These are phyloP conservation scores for Micronycteris hirsuta DNA, from an alignment of 2,113 vertebrate species.

Conservation along the genomic window DNA sequence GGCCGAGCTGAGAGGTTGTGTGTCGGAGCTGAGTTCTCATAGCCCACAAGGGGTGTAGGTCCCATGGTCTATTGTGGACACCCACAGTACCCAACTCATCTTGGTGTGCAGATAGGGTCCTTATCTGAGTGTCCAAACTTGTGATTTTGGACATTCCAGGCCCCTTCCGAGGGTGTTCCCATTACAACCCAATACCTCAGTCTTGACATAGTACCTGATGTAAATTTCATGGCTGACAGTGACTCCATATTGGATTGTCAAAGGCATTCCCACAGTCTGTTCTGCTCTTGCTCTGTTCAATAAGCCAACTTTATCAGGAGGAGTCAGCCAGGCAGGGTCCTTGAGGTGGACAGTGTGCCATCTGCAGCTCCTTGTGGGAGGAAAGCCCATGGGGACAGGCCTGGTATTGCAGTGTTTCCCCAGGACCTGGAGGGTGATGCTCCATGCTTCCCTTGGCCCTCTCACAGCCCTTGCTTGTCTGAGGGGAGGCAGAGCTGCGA, in stretches of 20 bases:
- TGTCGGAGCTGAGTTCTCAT: not conserved
- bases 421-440: rapidly evolving
- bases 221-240: not conserved
- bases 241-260: not conserved
- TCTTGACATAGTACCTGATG: not conserved
- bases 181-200: not conserved
- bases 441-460: not conserved
- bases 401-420: not conserved
- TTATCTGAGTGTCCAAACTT: not conserved
- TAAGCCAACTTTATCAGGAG: not conserved
- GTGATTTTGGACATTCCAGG: not conserved
- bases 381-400: not conserved
- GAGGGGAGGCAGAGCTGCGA: not conserved
- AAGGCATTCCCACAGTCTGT: not conserved
- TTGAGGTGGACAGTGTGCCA: not conserved
- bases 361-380: not conserved
- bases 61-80: not conserved
- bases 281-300: not conserved
- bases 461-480: not conserved
- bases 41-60: not conserved
- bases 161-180: not conserved
- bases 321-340: not conserved
- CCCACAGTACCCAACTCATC: not conserved
- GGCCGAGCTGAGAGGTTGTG: not conserved
- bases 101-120: not conserved